A percentile compares a stretch with the other conserved stretches of the same genome.
Conservation (phyloP, 2,888 invertebrate species). For the Timema podura region DNA sequence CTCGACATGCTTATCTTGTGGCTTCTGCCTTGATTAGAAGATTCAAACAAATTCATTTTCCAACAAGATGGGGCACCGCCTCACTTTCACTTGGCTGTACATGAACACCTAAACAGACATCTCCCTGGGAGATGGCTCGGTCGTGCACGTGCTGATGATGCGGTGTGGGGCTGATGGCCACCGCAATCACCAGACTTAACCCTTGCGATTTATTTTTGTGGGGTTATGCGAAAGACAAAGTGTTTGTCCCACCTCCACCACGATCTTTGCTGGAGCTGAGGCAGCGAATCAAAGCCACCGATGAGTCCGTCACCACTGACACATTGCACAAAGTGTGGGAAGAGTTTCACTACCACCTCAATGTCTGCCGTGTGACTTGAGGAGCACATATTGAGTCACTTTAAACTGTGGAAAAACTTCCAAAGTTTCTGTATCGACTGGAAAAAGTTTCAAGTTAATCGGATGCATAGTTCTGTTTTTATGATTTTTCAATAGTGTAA, state of each 20-base stretch:
- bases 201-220: neutral
- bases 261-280: constrained; percentile 3
- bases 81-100: constrained; percentile 14
- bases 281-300: neutral
- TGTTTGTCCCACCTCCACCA: neutral
- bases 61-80: constrained; percentile 17
- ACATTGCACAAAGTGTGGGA: constrained; percentile 12
- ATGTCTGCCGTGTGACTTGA: constrained; percentile 7
- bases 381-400: constrained; percentile 8
- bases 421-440: neutral
- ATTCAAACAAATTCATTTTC: constrained; percentile 13
- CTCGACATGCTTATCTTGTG: constrained; percentile 5
- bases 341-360: neutral
- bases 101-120: constrained; percentile 12
- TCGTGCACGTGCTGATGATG: constrained; percentile 12
- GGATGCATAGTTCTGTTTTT: too few species aligned
- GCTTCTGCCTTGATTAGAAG: constrained; percentile 10
- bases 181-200: constrained; percentile 6
- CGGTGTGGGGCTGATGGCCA: constrained; percentile 13
- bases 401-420: constrained; percentile 6
- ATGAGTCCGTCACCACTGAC: constrained; percentile 12
- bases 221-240: constrained; percentile 6
- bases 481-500: too few species aligned
- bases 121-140: constrained; percentile 1
- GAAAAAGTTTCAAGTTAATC: too few species aligned